phyloP scores from a whole-genome alignment of 2,888 invertebrate species.

The Hanleya hanleyi region DNA sequence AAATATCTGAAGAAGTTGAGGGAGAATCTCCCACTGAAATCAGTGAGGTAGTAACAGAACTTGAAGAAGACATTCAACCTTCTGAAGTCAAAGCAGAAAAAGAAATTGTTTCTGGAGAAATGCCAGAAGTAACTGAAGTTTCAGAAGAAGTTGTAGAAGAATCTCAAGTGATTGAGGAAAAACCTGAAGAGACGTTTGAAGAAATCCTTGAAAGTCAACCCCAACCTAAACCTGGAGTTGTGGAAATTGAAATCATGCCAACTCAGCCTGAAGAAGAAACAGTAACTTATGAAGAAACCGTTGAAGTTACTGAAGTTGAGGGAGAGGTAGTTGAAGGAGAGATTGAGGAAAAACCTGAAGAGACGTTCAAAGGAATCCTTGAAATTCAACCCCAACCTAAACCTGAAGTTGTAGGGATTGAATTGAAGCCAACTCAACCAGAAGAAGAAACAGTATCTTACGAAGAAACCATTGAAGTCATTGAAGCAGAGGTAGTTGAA shows the following conservation, averaged over 20 bases:
- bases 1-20: too few relatives aligned
- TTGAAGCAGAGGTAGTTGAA: slow-evolving; percentile 13
- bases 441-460: background rate
- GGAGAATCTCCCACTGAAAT: too few relatives aligned
- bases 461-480: slow-evolving; percentile 18
- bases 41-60: too few relatives aligned
- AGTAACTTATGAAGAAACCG: background rate
- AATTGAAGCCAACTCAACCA: slow-evolving; percentile 6
- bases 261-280: too few relatives aligned
- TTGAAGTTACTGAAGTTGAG: background rate
- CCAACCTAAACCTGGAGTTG: slow-evolving; percentile 14
- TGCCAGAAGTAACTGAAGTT: background rate
- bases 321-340: slow-evolving; percentile 3
- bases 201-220: slow-evolving; percentile 10
- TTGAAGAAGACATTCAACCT: too few relatives aligned
- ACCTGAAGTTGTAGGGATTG: background rate
- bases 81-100: too few relatives aligned
- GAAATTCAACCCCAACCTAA: slow-evolving; percentile 9
- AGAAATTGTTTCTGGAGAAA: too few relatives aligned
- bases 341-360: slow-evolving; percentile 5
- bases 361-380: slow-evolving; percentile 10
- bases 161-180: slow-evolving; percentile 3
- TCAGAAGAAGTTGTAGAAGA: background rate
- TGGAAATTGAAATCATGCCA: too few relatives aligned
- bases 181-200: slow-evolving; percentile 5